Conservation (phyloP, 37 sponge, comb jelly and placozoan genomes). For the Amphimedon queenslandica region DNA sequence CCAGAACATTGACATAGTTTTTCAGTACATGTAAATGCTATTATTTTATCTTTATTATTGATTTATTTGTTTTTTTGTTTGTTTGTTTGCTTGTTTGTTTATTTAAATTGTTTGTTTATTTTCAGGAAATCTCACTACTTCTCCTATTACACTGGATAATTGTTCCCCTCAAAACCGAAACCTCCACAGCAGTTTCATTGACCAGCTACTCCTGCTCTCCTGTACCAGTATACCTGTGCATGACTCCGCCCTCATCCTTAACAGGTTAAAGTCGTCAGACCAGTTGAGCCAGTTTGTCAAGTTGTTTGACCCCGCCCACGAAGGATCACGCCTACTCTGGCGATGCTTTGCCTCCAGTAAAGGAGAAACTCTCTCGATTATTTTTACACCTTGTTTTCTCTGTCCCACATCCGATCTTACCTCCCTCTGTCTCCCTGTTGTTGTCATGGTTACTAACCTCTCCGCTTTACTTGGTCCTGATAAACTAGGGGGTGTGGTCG, state of each 20-base stretch:
- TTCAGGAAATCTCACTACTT: neutral
- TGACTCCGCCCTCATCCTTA: conserved; percentile 1
- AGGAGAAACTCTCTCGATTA: conserved; percentile 15
- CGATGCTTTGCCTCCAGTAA: conserved; percentile 14
- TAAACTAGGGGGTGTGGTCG: neutral
- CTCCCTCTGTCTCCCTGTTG: neutral
- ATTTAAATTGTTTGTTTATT: too few species aligned
- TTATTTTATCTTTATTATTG: too few species aligned
- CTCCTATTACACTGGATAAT: neutral
- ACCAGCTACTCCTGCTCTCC: conserved; percentile 6
- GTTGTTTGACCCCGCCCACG: neutral
- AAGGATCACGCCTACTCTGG: conserved; percentile 13
- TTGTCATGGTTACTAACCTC: neutral
- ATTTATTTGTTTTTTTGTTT: too few species aligned
- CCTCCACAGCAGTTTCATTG: conserved; percentile 4
- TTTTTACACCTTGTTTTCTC: conserved; percentile 24
- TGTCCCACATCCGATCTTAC: neutral
- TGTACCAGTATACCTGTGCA: conserved; percentile 12
- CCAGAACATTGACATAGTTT: neutral
- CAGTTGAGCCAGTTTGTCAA: neutral
- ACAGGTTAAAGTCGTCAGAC: conserved; percentile 1
- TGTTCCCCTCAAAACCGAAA: conserved; percentile 32
- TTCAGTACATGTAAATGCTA: too few species aligned
- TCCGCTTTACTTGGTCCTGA: neutral
- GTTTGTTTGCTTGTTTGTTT: too few species aligned